Evolutionary conservation across 53 echinoderm and acorn worm species (phyloP).

Genomic region (Holothuria scabra): DNA sequence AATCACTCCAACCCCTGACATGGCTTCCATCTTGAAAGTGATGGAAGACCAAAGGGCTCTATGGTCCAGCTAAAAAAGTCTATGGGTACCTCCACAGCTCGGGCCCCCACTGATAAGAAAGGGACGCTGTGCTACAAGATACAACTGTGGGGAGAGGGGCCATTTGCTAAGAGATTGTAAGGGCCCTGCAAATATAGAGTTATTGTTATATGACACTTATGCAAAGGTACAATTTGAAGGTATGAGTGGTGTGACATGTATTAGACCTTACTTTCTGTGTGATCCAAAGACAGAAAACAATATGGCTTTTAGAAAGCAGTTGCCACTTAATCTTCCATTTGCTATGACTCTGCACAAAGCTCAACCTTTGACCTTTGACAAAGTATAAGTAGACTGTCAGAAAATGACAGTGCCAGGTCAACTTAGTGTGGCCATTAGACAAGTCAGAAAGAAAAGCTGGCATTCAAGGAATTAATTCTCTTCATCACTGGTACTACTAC

Average conservation of each 20-base stretch:
- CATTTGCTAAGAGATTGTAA: constrained; percentile 53
- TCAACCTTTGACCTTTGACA: not conserved
- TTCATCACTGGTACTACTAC: not conserved
- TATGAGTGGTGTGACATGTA: not conserved
- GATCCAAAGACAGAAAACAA: not conserved
- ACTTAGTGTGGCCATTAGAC: not conserved
- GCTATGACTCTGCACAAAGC: not conserved
- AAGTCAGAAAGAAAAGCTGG: not conserved
- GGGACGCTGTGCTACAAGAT: too few species aligned
- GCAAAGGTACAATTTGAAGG: not conserved
- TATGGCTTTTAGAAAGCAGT: not conserved
- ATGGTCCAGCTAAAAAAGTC: too few species aligned
- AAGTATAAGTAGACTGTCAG: not conserved
- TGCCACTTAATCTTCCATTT: not conserved
- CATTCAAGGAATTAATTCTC: not conserved
- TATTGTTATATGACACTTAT: not conserved
- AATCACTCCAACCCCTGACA: too few species aligned
- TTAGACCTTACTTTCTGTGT: not conserved
- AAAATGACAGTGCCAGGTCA: constrained; percentile 15
- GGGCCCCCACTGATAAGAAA: too few species aligned
- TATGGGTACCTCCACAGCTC: too few species aligned
- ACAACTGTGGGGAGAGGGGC: too few species aligned
- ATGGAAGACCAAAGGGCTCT: too few species aligned
- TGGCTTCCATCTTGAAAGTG: too few species aligned
- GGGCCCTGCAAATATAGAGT: constrained; percentile 18